Conservation (phyloP, 2,113 vertebrate genomes). For the Vulpes vulpes region DNA sequence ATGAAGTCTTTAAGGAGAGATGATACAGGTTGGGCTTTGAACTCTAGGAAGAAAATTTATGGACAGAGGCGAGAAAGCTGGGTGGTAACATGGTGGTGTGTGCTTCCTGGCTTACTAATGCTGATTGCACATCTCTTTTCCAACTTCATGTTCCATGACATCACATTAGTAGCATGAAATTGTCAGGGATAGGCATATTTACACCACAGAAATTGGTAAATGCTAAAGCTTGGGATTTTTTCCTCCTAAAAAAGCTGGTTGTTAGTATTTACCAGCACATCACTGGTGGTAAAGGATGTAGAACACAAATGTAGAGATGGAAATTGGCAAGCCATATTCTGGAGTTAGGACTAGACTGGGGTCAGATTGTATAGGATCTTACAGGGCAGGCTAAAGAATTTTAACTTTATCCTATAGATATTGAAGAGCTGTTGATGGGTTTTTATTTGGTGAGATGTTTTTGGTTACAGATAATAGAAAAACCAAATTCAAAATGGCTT, state of each 20-base stretch:
- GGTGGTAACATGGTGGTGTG: background rate
- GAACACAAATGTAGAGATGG: background rate
- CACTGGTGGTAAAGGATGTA: background rate
- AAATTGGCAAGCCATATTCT: background rate
- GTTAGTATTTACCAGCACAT: background rate
- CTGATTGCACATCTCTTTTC: background rate
- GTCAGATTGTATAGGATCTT: background rate
- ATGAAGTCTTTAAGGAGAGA: constrained; percentile 42
- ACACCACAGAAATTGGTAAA: background rate
- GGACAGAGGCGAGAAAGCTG: background rate
- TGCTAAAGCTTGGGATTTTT: background rate
- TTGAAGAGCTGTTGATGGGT: background rate
- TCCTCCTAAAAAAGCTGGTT: background rate
- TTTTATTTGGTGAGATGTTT: constrained; percentile 18
- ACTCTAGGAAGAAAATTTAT: background rate
- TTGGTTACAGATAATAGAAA: constrained; percentile 59
- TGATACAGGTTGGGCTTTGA: constrained; percentile 12
- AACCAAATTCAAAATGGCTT: constrained; percentile 29
- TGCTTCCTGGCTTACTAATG: background rate
- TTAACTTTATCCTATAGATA: background rate
- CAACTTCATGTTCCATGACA: background rate
- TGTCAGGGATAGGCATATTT: background rate
- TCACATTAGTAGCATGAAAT: background rate
- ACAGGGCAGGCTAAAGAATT: background rate
- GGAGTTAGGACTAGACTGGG: background rate